Evolutionary conservation across 2,113 vertebrate genomes (phyloP), one percentile per base, ranked within the genome.

Genomic region (Clarias macrocephalus): DNA sequence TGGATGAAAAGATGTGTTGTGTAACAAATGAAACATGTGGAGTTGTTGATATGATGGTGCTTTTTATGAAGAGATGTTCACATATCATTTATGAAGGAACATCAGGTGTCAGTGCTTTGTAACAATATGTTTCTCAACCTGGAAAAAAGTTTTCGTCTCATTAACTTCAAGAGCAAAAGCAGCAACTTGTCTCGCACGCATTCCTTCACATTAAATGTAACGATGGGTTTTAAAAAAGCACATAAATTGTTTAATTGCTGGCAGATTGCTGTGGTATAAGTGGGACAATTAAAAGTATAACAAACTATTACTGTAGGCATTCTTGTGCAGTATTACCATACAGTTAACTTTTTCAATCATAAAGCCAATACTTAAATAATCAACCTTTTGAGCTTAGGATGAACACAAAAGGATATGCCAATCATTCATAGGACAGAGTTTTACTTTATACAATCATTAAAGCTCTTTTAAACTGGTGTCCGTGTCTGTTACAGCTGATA

Each of bases 401-500:
- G 10, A 57, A 23, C 54, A 18, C 19, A 59, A 59, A 25, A 15
- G 28, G 19, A 37, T 37, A 84, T 84, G 54, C 3, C 2, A 18
- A 6, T 73, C 33, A 60, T 73, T 84, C n/a, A 59, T 59, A 60
- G 28, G 57, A 59, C 5, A 48, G 33, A 19, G 15, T 28, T 85
- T 15, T 60, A 37, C 54, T 73, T 37, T 62, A 54, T 25, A 85
- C 42, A 62, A 25, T 62, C 10, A 84, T 52, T 28, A 84, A 23
- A 70, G 57, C 30, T 60, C 42, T 82, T 8, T 75, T 12, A 54
- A 16, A 73, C 56, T 23, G 21, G 28, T 1, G 25, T 83, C 33
- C 23, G 70, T 57, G 28, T 62, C 42, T 76, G 57, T 62, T 75
- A 18, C 68, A 75, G 83, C 72, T 21, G 72, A 75, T 63, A 48